Percentiles rank a stretch among this genome's conserved stretches.
These are phyloP conservation scores for Malaclemys terrapin DNA, from an alignment of 2,113 vertebrate genomes.

Conservation along the genomic window DNA sequence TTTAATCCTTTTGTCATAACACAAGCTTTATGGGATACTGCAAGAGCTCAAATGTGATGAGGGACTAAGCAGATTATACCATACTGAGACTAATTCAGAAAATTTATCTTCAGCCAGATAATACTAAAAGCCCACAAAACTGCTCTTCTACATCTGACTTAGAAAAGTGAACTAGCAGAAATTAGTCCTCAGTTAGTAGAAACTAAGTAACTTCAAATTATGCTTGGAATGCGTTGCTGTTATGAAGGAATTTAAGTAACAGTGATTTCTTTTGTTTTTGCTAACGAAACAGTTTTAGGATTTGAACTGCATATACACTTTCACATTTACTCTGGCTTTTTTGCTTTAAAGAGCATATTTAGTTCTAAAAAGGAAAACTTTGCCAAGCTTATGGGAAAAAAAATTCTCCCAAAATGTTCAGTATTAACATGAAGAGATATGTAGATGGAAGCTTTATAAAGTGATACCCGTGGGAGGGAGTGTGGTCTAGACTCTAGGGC, in stretches of 20 bases:
- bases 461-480: not conserved
- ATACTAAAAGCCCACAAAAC: not conserved
- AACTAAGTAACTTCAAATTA: constrained; percentile 40
- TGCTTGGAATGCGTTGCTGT: constrained; percentile 63
- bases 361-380: not conserved
- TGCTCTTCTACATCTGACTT: not conserved
- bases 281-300: not conserved
- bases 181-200: constrained; percentile 53
- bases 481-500: not conserved
- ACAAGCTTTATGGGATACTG: not conserved
- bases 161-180: constrained; percentile 38
- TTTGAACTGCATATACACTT: not conserved
- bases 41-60: not conserved
- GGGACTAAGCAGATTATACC: constrained; percentile 43
- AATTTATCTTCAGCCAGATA: not conserved
- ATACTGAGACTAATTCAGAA: not conserved
- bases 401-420: not conserved
- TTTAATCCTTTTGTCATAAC: constrained; percentile 54
- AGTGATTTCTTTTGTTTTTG: constrained; percentile 66
- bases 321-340: not conserved
- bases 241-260: constrained; percentile 61
- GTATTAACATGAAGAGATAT: accelerated
- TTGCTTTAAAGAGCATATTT: constrained; percentile 8
- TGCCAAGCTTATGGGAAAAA: accelerated
- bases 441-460: accelerated